Evolutionary conservation across 2,113 vertebrate genomes (phyloP), one percentile per base, ranked within the genome.

Genomic region (Passerina amoena): DNA sequence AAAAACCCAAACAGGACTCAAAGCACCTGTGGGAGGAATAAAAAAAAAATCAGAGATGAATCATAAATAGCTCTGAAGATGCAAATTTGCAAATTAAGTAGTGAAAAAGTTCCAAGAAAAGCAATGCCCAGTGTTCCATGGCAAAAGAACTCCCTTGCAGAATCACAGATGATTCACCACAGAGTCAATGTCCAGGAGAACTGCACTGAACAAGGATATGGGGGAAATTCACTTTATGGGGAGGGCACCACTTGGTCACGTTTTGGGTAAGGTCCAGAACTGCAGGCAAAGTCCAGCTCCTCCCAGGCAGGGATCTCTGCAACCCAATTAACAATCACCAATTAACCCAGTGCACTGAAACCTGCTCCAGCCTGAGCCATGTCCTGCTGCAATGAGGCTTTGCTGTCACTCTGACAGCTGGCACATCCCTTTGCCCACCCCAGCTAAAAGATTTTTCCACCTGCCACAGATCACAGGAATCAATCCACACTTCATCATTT

Each of bases 291-390:
- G 31, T 71, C 54, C 92, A 88, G 61, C 70, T n/a, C 57, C 60
- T 51, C 42, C 7, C 64, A 40, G 0, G 0, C 60, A 5, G 0
- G 4, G 12, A 80, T 33, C 66, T 63, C 6, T 64, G 66, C 51
- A 28, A 37, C 23, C 24, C 7, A 33, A 45, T 42, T n/a, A 69
- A 51, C 37, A 72, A 45, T 47, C 2, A 45, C 20, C 38, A 81
- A 77, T 68, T 22, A 86, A 81, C 6, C 12, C 60, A 25, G 21
- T 2, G 45, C 45, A 65, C 63, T 5, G 20, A 19, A 45, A 40
- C 4, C 35, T 5, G 70, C 16, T 1, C 24, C 53, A 47, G 61
- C 56, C 33, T 1, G 30, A 88, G 28, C 37, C 2, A 0, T 0
- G 33, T 17, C 31, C 20, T n/a, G 51, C 83, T 60, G 31, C 9